These are phyloP conservation scores for Cotesia typhae DNA, from an alignment of 1,140 invertebrate species.

Conservation along the genomic window DNA sequence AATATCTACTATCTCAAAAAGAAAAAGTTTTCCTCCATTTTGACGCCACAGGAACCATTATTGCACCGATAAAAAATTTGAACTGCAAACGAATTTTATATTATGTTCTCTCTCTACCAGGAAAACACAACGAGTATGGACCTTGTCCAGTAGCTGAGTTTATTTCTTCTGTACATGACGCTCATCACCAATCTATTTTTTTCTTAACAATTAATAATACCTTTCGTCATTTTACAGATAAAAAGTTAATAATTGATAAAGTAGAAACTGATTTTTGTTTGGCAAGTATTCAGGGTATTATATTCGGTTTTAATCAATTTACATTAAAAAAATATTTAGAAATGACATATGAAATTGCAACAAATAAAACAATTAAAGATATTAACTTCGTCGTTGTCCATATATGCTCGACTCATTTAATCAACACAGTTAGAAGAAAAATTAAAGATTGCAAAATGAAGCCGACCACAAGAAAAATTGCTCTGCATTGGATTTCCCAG, in stretches of 20 bases:
- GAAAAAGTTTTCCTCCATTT: neutral
- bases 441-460: too few species aligned
- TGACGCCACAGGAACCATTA: neutral
- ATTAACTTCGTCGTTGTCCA: too few species aligned
- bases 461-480: too few species aligned
- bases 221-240: neutral
- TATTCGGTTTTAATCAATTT: neutral
- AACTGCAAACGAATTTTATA: neutral
- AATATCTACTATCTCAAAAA: neutral
- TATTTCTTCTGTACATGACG: neutral
- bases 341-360: too few species aligned
- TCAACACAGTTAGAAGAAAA: too few species aligned
- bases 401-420: too few species aligned
- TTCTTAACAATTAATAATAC: neutral
- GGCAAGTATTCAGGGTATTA: neutral
- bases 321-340: constrained; percentile 1
- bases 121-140: neutral
- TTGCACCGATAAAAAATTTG: neutral
- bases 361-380: too few species aligned
- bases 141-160: neutral
- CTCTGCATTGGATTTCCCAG: too few species aligned
- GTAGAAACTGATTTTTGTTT: constrained; percentile 3
- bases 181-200: constrained; percentile 6
- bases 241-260: neutral
- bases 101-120: constrained; percentile 6